Conservation (phyloP, 1,140 invertebrate species). For the Scaptodrosophila lebanonensis region DNA sequence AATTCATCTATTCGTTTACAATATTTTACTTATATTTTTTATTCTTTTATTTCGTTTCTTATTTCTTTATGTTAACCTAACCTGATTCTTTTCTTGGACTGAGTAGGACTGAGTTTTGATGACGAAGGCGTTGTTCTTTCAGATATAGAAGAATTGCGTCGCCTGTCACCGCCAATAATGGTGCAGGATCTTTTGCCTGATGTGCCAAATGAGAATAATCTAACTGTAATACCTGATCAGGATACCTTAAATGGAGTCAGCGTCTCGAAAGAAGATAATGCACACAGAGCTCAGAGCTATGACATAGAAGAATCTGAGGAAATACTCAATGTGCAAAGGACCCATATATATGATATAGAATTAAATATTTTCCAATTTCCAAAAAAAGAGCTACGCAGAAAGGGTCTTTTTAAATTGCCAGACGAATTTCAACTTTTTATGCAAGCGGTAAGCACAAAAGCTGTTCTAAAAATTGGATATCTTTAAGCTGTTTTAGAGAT, state of each 20-base stretch:
- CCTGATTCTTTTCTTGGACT: conserved; percentile 31
- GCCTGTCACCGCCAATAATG: conserved; percentile 33
- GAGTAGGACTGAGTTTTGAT: conserved; percentile 59
- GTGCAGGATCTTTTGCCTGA: conserved; percentile 39
- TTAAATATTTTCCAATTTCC: conserved; percentile 33
- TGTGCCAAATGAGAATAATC: conserved; percentile 32
- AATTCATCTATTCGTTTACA: conserved; percentile 49
- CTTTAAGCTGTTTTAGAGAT: not conserved
- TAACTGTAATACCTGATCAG: no score
- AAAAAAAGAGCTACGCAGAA: conserved; percentile 11
- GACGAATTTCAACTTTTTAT: conserved; percentile 37
- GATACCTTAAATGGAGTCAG: no score
- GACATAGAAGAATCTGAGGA: conserved; percentile 23
- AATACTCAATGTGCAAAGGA: conserved; percentile 14
- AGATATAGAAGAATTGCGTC: conserved; percentile 50
- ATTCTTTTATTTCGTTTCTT: conserved; percentile 38
- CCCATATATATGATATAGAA: conserved; percentile 24
- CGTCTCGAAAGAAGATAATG: no score
- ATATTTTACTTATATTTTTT: conserved; percentile 41
- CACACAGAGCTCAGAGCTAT: conserved; percentile 27
- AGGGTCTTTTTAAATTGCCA: conserved; percentile 28
- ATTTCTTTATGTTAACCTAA: conserved; percentile 32
- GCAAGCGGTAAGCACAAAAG: conserved; percentile 23
- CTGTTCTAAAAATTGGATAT: not conserved
- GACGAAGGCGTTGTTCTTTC: conserved; percentile 69